These are phyloP conservation scores for Xylophagus ater DNA, from an alignment of 2,888 invertebrate species.

Conservation along the genomic window DNA sequence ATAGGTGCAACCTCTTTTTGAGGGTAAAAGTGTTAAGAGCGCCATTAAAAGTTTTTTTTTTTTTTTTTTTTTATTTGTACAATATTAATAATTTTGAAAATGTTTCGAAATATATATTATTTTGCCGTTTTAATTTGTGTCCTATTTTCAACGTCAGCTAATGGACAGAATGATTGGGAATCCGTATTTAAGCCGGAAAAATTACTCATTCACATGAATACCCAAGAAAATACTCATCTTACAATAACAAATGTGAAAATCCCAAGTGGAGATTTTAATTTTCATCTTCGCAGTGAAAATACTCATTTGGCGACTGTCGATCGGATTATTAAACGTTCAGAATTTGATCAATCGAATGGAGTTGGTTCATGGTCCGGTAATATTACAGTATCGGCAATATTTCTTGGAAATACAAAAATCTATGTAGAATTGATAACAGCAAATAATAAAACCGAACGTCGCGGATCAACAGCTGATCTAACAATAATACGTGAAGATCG, in stretches of 20 bases:
- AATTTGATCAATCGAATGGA: conserved; percentile 17
- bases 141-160: too few relatives aligned
- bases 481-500: conserved; percentile 50
- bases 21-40: too few relatives aligned
- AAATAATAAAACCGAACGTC: conserved; percentile 20
- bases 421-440: conserved; percentile 24
- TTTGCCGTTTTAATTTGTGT: too few relatives aligned
- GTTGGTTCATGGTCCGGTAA: conserved; percentile 27
- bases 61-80: too few relatives aligned
- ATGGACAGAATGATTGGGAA: too few relatives aligned
- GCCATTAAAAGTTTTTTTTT: too few relatives aligned
- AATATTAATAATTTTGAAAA: too few relatives aligned
- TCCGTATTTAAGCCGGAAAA: too few relatives aligned
- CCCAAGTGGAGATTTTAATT: neutral
- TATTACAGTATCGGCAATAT: conserved; percentile 25
- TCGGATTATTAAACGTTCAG: conserved; percentile 21
- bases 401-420: conserved; percentile 32
- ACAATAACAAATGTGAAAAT: conserved; percentile 1
- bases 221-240: neutral
- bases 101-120: too few relatives aligned
- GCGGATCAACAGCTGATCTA: conserved; percentile 27
- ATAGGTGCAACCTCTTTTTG: too few relatives aligned
- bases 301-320: conserved; percentile 20
- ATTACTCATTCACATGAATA: conserved; percentile 10
- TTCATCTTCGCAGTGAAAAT: conserved; percentile 13